Conservation (phyloP, 1,140 invertebrate genomes). For the Zaprionus kolodkinae region DNA sequence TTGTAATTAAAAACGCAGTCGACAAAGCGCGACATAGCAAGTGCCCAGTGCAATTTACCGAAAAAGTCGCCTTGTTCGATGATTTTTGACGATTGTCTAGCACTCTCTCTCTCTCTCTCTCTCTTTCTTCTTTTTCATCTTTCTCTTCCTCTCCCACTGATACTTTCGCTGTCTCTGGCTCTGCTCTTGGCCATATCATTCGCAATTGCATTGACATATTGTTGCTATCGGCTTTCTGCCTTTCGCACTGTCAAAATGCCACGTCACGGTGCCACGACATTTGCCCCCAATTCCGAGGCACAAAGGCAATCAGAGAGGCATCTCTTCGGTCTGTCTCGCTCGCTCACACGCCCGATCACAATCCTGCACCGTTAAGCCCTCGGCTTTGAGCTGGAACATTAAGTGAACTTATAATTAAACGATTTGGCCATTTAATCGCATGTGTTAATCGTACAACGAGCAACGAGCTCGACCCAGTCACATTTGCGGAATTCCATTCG, state of each 20-base stretch:
- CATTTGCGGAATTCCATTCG: constrained; percentile 39
- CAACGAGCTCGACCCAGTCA: constrained; percentile 9
- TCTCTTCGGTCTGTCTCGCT: constrained; percentile 13
- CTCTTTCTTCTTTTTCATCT: too few relatives aligned
- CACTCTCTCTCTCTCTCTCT: neutral
- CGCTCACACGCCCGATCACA: constrained; percentile 1
- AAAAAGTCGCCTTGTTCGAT: constrained; percentile 61
- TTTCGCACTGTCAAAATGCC: constrained; percentile 70
- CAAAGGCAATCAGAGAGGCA: constrained; percentile 52
- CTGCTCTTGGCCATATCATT: constrained; percentile 46
- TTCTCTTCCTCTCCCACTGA: neutral
- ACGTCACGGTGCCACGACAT: constrained; percentile 50
- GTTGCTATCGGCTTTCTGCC: constrained; percentile 68
- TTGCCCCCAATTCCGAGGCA: constrained; percentile 13
- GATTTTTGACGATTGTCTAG: constrained; percentile 55
- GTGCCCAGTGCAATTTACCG: constrained; percentile 38
- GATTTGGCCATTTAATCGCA: constrained; percentile 77
- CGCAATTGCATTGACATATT: constrained; percentile 78
- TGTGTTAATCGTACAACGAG: constrained; percentile 64
- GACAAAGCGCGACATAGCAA: constrained; percentile 43
- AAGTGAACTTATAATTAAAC: constrained; percentile 82
- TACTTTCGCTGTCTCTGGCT: neutral
- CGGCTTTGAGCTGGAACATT: constrained; percentile 65
- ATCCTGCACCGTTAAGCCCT: constrained; percentile 56
- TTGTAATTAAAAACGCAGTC: constrained; percentile 71